Percentiles rank a stretch among this genome's conserved stretches.
Conservation (phyloP, 2,113 vertebrate species). For the Hydrolagus affinis region DNA sequence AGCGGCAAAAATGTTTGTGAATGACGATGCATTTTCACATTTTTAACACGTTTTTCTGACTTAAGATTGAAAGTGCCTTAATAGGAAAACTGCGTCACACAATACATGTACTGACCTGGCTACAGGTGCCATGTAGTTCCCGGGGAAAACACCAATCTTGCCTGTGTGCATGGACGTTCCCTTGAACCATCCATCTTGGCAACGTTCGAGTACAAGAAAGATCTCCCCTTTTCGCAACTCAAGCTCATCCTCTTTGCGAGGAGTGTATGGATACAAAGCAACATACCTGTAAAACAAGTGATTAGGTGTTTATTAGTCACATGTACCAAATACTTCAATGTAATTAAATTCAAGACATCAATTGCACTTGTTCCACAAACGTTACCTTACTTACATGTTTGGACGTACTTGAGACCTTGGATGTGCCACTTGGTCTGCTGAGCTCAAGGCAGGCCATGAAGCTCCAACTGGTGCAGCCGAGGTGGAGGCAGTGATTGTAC, state of each 20-base stretch:
- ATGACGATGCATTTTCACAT: not conserved
- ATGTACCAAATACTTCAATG: not conserved
- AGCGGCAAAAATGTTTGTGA: no score
- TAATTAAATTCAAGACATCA: no score
- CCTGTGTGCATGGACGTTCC: constrained; percentile 96
- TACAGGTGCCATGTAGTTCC: constrained; percentile 94
- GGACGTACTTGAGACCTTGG: constrained; percentile 70
- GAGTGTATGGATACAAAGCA: constrained; percentile 87
- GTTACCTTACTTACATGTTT: constrained; percentile 72
- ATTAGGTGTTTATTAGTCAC: not conserved
- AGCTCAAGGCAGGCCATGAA: constrained; percentile 65
- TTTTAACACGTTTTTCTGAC: not conserved
- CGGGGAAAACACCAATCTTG: constrained; percentile 93
- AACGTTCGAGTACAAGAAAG: constrained; percentile 93
- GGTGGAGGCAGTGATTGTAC: constrained; percentile 55
- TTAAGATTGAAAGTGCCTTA: not conserved
- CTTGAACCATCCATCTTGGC: constrained; percentile 98
- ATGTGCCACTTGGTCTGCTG: constrained; percentile 69
- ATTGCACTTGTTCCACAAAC: no score
- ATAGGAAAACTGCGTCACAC: constrained; percentile 36
- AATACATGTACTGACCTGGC: constrained; percentile 61
- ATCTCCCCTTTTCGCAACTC: constrained; percentile 93
- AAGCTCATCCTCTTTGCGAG: constrained; percentile 91
- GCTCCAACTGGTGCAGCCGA: constrained; percentile 48
- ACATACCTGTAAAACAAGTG: constrained; percentile 59